A percentile compares a stretch with the other conserved stretches of the same genome.
Conservation (phyloP, 1,140 invertebrate species). For the Eriocheir sinensis region DNA sequence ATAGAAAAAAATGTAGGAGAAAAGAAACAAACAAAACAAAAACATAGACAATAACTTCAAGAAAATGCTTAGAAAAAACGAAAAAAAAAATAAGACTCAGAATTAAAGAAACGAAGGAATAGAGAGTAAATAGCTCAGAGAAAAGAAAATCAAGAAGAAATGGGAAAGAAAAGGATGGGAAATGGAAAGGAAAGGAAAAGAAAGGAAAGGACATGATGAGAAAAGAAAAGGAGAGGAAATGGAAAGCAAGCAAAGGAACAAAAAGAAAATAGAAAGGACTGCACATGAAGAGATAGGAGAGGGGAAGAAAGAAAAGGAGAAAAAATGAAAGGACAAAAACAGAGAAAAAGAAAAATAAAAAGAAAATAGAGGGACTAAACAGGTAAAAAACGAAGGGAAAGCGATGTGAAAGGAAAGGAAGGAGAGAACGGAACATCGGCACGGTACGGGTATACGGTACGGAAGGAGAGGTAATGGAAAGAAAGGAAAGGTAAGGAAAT, state of each 20-base stretch:
- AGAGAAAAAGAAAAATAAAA: not conserved
- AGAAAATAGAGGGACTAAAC: not conserved
- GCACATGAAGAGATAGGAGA: not conserved
- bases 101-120: not conserved
- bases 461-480: not conserved
- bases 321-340: not conserved
- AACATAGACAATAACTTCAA: not conserved
- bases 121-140: not conserved
- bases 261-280: not conserved
- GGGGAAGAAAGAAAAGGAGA: not conserved
- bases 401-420: not conserved
- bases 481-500: not conserved
- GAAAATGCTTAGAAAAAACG: not conserved
- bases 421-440: too few relatives aligned
- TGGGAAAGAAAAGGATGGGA: not conserved
- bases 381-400: not conserved
- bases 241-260: not conserved
- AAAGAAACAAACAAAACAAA: not conserved
- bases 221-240: not conserved
- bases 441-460: not conserved
- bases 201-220: not conserved
- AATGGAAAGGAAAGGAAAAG: not conserved
- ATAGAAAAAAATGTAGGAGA: not conserved
- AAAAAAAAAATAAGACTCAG: not conserved
- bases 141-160: not conserved